Conservation (phyloP, 2,888 invertebrate species). For the Amblyteles armatorius region DNA sequence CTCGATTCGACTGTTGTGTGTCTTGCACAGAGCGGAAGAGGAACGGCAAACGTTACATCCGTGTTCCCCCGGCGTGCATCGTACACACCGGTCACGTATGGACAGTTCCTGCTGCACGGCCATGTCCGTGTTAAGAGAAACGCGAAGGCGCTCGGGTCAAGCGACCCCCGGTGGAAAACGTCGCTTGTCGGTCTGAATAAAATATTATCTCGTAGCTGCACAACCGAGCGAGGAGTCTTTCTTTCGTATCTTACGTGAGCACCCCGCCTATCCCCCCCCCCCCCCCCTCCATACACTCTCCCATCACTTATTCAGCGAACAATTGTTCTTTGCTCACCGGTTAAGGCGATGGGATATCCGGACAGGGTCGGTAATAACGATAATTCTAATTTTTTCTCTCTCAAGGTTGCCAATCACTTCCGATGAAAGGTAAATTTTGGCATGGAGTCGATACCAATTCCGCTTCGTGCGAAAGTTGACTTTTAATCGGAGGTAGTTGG, state of each 20-base stretch:
- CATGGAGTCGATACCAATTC: too few species aligned
- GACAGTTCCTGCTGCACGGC: constrained; percentile 49
- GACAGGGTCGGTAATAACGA: too few species aligned
- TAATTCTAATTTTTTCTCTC: too few species aligned
- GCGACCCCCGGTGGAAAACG: constrained; percentile 23
- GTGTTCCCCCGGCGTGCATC: constrained; percentile 46
- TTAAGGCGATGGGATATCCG: too few species aligned
- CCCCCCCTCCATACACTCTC: not conserved
- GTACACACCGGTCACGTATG: constrained; percentile 64
- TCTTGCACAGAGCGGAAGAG: constrained; percentile 27
- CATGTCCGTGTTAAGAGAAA: constrained; percentile 52
- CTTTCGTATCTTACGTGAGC: constrained; percentile 10
- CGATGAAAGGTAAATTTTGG: too few species aligned
- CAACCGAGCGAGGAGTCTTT: constrained; percentile 10
- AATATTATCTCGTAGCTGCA: constrained; percentile 54
- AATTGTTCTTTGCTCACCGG: not conserved
- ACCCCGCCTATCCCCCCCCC: too few species aligned
- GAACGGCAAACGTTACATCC: constrained; percentile 40
- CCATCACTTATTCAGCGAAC: constrained; percentile 7
- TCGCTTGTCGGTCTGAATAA: constrained; percentile 60
- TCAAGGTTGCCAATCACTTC: too few species aligned
- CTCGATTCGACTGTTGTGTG: constrained; percentile 26
- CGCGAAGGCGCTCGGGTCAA: constrained; percentile 34
- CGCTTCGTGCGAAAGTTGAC: too few species aligned
- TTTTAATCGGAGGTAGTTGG: too few species aligned